Conservation (phyloP, 2,888 invertebrate species). For the Portevinia maculata region DNA sequence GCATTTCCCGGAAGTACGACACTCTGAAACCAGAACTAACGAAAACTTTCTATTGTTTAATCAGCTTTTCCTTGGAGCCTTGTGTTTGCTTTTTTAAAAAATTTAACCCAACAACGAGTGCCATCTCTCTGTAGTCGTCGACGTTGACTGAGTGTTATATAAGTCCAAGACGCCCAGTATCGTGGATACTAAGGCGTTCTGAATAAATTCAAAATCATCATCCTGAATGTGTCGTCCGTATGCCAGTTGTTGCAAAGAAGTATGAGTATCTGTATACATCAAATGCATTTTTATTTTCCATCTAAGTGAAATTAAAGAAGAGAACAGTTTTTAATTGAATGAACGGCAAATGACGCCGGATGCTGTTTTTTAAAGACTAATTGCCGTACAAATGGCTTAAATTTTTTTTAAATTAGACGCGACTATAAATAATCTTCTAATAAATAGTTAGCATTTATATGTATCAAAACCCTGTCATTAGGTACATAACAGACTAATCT, state of each 20-base stretch:
- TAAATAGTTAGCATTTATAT: too few species aligned
- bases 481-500: too few species aligned
- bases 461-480: too few species aligned
- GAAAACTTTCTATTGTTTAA: conserved; percentile 53
- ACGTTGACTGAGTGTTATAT: conserved; percentile 5
- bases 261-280: too few species aligned
- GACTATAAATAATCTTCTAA: too few species aligned
- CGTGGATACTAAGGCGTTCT: conserved; percentile 11
- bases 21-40: conserved; percentile 46
- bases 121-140: background rate
- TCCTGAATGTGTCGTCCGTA: background rate
- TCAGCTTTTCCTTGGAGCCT: conserved; percentile 51
- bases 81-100: conserved; percentile 9
- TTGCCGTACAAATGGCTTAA: too few species aligned
- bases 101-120: background rate
- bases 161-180: conserved; percentile 17
- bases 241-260: background rate
- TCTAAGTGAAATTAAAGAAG: too few species aligned
- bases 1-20: conserved; percentile 55
- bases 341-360: too few species aligned
- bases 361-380: too few species aligned
- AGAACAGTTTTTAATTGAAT: too few species aligned
- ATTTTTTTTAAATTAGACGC: too few species aligned
- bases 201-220: conserved; percentile 14
- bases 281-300: too few species aligned